Evolutionary conservation across 1,140 invertebrate species (phyloP).

Genomic region (Chrysomallon squamiferum): DNA sequence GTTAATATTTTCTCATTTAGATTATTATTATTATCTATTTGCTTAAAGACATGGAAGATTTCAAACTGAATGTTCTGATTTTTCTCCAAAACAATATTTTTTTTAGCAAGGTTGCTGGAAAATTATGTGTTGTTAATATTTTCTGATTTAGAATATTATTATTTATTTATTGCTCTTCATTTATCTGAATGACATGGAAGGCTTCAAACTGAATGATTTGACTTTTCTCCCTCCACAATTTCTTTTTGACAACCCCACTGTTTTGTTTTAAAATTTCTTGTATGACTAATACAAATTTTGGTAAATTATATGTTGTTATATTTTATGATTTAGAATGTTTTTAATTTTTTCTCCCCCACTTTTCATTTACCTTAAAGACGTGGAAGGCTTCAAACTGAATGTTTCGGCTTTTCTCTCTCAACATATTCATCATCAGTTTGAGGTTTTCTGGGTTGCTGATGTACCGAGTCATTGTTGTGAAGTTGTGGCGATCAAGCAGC

Average conservation of each 20-base stretch:
- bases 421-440: slow-evolving; percentile 99
- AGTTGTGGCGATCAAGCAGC: slow-evolving; percentile 97
- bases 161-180: slow-evolving; percentile 4
- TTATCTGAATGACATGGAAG: slow-evolving; percentile 99
- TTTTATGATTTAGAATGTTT: no score
- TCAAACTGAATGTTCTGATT: slow-evolving; percentile 99
- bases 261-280: no score
- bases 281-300: no score
- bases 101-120: no score
- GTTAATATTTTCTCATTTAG: no score
- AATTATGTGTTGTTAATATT: no score
- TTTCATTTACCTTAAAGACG: slow-evolving; percentile 91
- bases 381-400: slow-evolving; percentile 99
- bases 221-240: slow-evolving; percentile 99
- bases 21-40: slow-evolving; percentile 38
- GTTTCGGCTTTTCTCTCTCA: slow-evolving; percentile 98
- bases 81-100: slow-evolving; percentile 99
- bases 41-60: slow-evolving; percentile 99
- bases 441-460: slow-evolving; percentile 99
- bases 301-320: no score
- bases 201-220: slow-evolving; percentile 99
- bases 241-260: no score
- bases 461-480: slow-evolving; percentile 98
- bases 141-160: no score
- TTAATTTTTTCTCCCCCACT: no score